phyloP scores from a whole-genome alignment of 2,888 invertebrate genomes.

The Sphinx pinastri region DNA sequence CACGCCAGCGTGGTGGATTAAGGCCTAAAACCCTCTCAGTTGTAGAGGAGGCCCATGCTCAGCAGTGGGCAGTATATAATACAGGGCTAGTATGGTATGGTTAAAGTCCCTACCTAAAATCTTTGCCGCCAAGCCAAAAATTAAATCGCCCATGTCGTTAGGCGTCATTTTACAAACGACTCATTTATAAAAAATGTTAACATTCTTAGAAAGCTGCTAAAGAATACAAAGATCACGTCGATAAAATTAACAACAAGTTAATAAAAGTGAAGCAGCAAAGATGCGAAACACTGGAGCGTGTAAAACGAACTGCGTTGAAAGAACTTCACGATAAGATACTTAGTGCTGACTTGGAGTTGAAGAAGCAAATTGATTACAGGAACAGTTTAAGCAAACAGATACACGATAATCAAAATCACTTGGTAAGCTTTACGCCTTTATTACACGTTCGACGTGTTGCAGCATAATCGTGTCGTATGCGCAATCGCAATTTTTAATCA shows the following conservation, averaged over 20 bases:
- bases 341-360: slow-evolving; percentile 61
- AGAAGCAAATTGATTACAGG: slow-evolving; percentile 65
- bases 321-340: slow-evolving; percentile 61
- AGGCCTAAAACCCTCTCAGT: no score
- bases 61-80: no score
- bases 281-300: slow-evolving; percentile 56
- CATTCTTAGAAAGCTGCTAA: slow-evolving; percentile 65
- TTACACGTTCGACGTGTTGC: no score
- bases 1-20: no score
- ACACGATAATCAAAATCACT: slow-evolving; percentile 58
- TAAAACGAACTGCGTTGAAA: slow-evolving; percentile 57
- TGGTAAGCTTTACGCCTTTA: slow-evolving; percentile 48
- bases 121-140: neutral
- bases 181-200: no score
- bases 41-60: no score
- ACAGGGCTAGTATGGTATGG: no score
- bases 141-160: no score
- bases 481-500: no score
- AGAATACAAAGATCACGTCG: slow-evolving; percentile 64
- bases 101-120: neutral
- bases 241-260: slow-evolving; percentile 50
- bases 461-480: no score
- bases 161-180: no score
- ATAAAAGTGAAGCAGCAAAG: slow-evolving; percentile 55
- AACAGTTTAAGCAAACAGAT: slow-evolving; percentile 63